Evolutionary conservation across 2,113 vertebrate genomes (phyloP), one percentile per base, ranked within the genome.

Genomic region (Clarias macrocephalus): DNA sequence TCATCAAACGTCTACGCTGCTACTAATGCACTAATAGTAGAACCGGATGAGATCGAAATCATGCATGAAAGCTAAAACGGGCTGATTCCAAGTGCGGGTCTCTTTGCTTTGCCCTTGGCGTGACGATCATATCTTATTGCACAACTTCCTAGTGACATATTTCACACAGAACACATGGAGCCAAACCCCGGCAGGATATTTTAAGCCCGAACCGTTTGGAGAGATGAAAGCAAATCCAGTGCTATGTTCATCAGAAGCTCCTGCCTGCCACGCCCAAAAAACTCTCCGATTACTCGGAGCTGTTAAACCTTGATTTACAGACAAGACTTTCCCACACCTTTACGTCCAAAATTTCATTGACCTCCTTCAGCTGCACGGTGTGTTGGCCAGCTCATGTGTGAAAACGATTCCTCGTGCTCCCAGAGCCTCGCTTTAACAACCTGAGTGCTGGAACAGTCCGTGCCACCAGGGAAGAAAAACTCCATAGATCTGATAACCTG

Each of bases 211-310:
- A 87, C 70, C 87, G 88, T 90, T 87, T 90, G 82, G 79, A 88
- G 89, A 62, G 87, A 90, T 90, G 89, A 90, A 90, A 88, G 89
- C 57, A 90, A 88, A 88, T 88, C 86, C 85, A 88, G 84, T 90
- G 89, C 89, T 90, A 88, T 88, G 89, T 87, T 84, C 76, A 90
- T 90, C 85, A 90, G 77, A 88, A 84, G 77, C 82, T 54, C 6
- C 85, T 81, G 82, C 89, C 89, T 81, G 82, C 89, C 89, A 88
- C 89, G 85, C 89, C 89, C 89, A 42, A 90, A 62, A 90, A 82
- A 57, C 37, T 85, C 89, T 90, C 87, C 66, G 87, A 88, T 90
- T 90, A 88, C 89, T 56, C 4, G 13, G 23, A 60, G 82, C 82
- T 68, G 66, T 68, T 76, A 52, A 81, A 88, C 63, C 56, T 16